phyloP scores from a whole-genome alignment of 1,140 invertebrate species.

The Heterodera carotae region DNA sequence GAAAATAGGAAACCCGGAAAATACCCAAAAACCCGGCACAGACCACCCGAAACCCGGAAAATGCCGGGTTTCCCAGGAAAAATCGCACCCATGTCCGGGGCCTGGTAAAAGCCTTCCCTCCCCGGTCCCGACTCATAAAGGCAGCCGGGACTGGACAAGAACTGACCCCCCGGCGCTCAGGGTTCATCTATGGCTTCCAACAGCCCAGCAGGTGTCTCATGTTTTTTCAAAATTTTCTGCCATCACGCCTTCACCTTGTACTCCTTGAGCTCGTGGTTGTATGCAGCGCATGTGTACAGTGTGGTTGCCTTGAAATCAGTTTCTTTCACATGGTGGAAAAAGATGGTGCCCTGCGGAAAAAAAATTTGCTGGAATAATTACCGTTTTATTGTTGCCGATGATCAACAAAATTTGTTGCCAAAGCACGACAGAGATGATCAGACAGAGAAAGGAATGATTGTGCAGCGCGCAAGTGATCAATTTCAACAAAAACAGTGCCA shows the following conservation, averaged over 20 bases:
- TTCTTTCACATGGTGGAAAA: constrained; percentile 65
- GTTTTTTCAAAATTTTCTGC: background rate
- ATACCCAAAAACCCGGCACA: too few relatives aligned
- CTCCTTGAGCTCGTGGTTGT: constrained; percentile 62
- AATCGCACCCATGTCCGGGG: too few relatives aligned
- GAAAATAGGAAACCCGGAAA: too few relatives aligned
- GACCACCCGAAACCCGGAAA: too few relatives aligned
- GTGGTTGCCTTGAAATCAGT: constrained; percentile 63
- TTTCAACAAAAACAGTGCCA: constrained; percentile 9
- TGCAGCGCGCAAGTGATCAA: constrained; percentile 5
- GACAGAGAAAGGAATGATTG: constrained; percentile 16
- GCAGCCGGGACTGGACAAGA: too few relatives aligned
- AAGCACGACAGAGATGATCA: constrained; percentile 23
- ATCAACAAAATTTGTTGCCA: constrained; percentile 24
- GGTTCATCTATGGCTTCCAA: too few relatives aligned
- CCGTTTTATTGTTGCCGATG: constrained; percentile 47
- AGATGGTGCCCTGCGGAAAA: constrained; percentile 63
- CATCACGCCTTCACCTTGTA: constrained; percentile 59
- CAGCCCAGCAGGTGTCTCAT: too few relatives aligned
- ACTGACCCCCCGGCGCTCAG: too few relatives aligned
- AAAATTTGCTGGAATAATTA: constrained; percentile 9
- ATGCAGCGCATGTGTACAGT: constrained; percentile 64
- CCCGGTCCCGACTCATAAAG: too few relatives aligned
- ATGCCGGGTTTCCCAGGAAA: too few relatives aligned
- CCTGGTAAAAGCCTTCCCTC: too few relatives aligned